Evolutionary conservation across 1,140 invertebrate species (phyloP), one percentile per base, ranked within the genome.

Genomic region (Heliconius hewitsoni): DNA sequence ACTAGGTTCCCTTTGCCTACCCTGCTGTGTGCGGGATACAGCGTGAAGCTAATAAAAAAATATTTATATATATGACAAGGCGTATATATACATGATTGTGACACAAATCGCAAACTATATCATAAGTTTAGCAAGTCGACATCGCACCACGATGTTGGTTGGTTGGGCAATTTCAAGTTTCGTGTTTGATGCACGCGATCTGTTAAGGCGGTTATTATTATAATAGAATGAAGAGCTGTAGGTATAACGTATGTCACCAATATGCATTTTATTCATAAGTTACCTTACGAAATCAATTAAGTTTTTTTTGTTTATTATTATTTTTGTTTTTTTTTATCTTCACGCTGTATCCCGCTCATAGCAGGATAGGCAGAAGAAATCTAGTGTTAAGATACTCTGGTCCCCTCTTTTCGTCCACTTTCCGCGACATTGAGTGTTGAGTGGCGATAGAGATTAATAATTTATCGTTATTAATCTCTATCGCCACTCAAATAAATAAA

Each of bases 101-200:
- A 80, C 70, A 76, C 34, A 77, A 50, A 78, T 78, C 70, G 55
- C 76, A 71, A 73, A 74, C 70, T 27, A 76, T 81, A 81, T 60
- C 42, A 80, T 77, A 71, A 74, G 72, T 82, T 82, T 82, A 82
- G 73, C 60, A 71, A 81, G 74, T 75, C 73, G 30, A 79, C 71
- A 74, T 79, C 74, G 74, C 74, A 34, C 66, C 72, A 78, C 60
- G 71, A 6, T 73, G 71, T 84, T n/a, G n/a, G n/a, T n/a, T n/a
- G n/a, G n/a, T n/a, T 81, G 73, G 71, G 77, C 83, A 84, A 84
- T 78, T 74, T 30, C 70, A 79, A 76, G 34, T 84, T 82, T 85
- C 82, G 79, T 73, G 74, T 76, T 85, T 42, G 50, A 66, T 81
- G 75, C 85, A 87, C 85, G 85, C 85, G 79, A 87, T 82, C 80